Base-by-base conservation (phyloP, 1,140 invertebrate genomes). In the Euglossa dilemma region DNA sequence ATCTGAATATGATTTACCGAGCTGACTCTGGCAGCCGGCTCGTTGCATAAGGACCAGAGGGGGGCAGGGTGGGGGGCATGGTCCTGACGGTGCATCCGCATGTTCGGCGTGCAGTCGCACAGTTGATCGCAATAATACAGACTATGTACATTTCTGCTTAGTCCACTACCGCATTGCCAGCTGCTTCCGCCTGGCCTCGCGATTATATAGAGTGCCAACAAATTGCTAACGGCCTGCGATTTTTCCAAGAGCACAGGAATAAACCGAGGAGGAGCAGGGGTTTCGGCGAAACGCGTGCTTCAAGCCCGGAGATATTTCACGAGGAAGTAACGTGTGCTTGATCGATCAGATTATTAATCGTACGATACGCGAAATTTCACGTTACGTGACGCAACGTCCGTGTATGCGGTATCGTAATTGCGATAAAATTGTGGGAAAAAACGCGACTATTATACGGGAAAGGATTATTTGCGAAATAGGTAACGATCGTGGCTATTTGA, bases 1-100 rank as follows among this genome's bases (percentile, higher is more conserved):
- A 90, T 90, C 83, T 83, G 89, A 91, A 87, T 89, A 92, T 92
- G 91, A 92, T 92, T 92, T 91, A 92, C 71, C 47, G 89, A 84
- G 61, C 72, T 79, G 75, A 79, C 67, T 69, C 12, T 12, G n/a
- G 23, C 57, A 23, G 61, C 25, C 63, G 61, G 76, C 73, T 61
- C 36, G 45, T 80, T 66, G 75, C 70, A 63, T 25, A 54, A 59
- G n/a, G 54, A 14, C 50, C 6, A 47, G 45, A 6, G 6, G 69
- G 59, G 28, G 8, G 47, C 63, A 43, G 64, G 56, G 36, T 23
- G 6, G n/a, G n/a, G 28, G 81, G 63, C n/a, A n/a, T 61, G 81
- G 52, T 66, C n/a, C 69, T 77, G 61, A 59, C 73, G 28, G 54
- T 75, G 83, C 72, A 85, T 76, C 64, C 63, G 63, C 73, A 6